Base-by-base conservation (phyloP, 2,797 vertebrate species). In the Buphagus erythrorhynchus region DNA sequence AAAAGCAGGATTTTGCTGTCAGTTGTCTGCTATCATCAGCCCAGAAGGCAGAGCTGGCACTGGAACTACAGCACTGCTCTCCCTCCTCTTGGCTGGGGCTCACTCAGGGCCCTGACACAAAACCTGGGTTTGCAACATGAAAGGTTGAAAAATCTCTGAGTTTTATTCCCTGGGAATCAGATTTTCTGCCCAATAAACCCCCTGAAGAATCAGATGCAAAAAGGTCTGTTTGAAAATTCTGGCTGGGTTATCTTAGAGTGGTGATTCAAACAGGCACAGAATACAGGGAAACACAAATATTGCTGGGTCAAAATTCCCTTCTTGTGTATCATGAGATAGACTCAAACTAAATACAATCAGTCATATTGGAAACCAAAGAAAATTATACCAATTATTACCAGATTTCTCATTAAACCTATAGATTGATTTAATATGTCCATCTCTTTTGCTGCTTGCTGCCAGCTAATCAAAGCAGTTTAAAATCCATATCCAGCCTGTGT, bases 111-210 rank as follows among this genome's bases (percentile, higher is more conserved):
- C n/a, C 75, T 17, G 35, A 73, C 68, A 91, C 24, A 67, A 66
- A 95, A 80, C 52, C 78, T 55, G 72, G 57, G 21, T 52, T 87
- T 83, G n/a, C n/a, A 58, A 63, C 78, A 89, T 38, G 51, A 95
- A 94, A 92, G 80, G 72, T 36, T 92, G 68, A 74, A 93, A 88
- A 91, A 63, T 54, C 57, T 88, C 88, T 36, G 54, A 21, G 80
- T 33, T 91, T 90, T 82, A 83, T 17, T 40, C 24, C 49, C 18
- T 3, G 3, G 46, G 78, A 89, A 73, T 43, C 49, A 85, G 42
- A 93, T 88, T 94, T 93, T 85, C 92, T 95, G 88, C 87, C 78
- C 68, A 95, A 94, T 86, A 97, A 95, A 87, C 12, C 22, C 68
- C 61, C 61, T 54, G 33, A 85, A 92, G 89, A 76, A 82, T 75